Evolutionary conservation across 2,113 vertebrate genomes (phyloP).

Genomic region (Eudyptes chrysolophus): DNA sequence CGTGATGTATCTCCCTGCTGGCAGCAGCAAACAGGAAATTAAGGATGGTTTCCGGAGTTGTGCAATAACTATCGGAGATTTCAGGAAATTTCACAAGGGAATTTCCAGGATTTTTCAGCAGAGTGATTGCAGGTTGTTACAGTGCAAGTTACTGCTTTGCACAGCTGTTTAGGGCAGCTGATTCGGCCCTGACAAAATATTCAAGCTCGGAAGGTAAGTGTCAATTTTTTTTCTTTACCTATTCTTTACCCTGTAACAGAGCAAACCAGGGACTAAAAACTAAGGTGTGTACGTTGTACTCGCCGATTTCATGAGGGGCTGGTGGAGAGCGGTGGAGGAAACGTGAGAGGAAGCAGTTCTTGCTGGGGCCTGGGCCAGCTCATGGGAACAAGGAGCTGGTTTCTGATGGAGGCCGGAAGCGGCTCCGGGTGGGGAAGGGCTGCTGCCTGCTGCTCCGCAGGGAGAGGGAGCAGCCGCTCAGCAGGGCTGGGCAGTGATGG

Average conservation of each 20-base stretch:
- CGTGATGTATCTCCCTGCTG: background rate
- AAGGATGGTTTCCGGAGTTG: background rate
- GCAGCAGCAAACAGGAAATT: background rate
- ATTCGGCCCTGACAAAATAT: background rate
- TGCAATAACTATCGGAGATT: background rate
- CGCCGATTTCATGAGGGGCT: rapidly evolving
- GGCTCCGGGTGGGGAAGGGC: background rate
- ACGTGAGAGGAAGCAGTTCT: background rate
- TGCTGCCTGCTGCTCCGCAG: rapidly evolving
- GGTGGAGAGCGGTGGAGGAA: background rate
- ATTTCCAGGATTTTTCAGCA: background rate
- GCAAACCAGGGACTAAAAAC: background rate
- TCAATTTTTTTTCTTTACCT: background rate
- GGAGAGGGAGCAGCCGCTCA: background rate
- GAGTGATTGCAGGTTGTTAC: background rate
- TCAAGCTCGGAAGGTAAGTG: background rate
- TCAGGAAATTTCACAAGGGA: background rate
- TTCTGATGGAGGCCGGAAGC: background rate
- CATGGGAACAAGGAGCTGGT: background rate
- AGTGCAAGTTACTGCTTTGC: background rate
- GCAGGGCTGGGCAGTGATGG: background rate
- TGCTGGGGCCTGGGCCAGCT: background rate
- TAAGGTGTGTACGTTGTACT: background rate
- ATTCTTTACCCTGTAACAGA: background rate
- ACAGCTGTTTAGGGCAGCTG: background rate